phyloP scores from a whole-genome alignment of 1,140 invertebrate species.

The Berghia stephanieae region DNA sequence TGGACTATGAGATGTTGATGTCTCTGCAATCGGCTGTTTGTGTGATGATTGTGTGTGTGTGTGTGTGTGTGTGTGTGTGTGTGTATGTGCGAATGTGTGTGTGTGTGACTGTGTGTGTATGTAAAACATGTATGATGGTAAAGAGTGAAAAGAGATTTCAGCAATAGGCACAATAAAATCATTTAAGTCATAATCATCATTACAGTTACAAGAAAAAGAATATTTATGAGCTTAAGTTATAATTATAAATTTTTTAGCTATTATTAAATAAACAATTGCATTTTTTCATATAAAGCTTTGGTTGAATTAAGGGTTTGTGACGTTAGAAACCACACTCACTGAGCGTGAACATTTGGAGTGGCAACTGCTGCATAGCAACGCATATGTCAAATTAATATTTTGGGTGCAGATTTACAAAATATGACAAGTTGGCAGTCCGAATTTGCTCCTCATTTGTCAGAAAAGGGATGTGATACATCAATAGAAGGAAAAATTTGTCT shows the following conservation, averaged over 20 bases:
- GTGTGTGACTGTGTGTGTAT: not conserved
- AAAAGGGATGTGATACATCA: too few species aligned
- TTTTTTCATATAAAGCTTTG: not conserved
- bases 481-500: too few species aligned
- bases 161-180: not conserved
- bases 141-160: not conserved
- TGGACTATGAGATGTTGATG: not conserved
- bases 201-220: constrained; percentile 82
- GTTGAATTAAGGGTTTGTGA: not conserved
- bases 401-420: too few species aligned
- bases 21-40: not conserved
- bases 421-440: too few species aligned
- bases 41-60: not conserved
- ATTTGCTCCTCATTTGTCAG: too few species aligned
- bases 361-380: too few species aligned
- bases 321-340: too few species aligned
- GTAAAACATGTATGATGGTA: not conserved
- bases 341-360: too few species aligned
- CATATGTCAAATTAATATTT: too few species aligned
- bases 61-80: not conserved
- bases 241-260: constrained; percentile 80
- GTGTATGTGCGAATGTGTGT: too few species aligned
- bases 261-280: not conserved
- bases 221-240: constrained; percentile 85
- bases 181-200: not conserved